These are phyloP conservation scores for Melipona bicolor DNA, from an alignment of 2,888 invertebrate genomes.

Conservation along the genomic window DNA sequence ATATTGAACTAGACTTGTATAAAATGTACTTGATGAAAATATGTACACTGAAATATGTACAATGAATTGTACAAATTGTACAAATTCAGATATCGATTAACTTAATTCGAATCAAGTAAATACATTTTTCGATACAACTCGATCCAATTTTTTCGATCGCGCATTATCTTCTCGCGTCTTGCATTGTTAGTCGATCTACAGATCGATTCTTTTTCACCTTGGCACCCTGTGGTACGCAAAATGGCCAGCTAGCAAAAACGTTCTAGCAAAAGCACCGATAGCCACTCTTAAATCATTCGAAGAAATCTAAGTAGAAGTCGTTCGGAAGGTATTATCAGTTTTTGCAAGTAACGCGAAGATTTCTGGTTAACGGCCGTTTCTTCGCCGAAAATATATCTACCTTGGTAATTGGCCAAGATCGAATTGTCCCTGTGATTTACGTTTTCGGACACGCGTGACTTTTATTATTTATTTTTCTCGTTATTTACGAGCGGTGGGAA, in stretches of 20 bases:
- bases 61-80: no score
- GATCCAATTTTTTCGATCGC: neutral
- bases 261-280: neutral
- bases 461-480: slow-evolving; percentile 30
- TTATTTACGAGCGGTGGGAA: slow-evolving; percentile 21
- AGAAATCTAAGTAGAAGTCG: neutral
- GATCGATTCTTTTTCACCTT: neutral
- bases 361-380: slow-evolving; percentile 20
- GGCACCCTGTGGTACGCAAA: neutral
- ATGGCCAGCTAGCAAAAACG: neutral
- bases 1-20: no score
- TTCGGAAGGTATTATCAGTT: slow-evolving; percentile 5
- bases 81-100: no score
- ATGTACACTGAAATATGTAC: no score
- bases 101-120: no score
- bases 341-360: slow-evolving; percentile 14
- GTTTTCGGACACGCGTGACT: slow-evolving; percentile 3
- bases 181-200: slow-evolving; percentile 8
- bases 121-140: no score
- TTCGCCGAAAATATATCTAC: slow-evolving; percentile 14
- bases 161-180: neutral
- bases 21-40: no score
- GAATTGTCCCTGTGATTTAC: slow-evolving; percentile 33
- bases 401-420: slow-evolving; percentile 37
- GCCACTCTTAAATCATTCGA: slow-evolving; percentile 10